A percentile compares a stretch with the other conserved stretches of the same genome.
Evolutionary conservation across 2,888 invertebrate species (phyloP).

Genomic region (Drosophila heteroneura): DNA sequence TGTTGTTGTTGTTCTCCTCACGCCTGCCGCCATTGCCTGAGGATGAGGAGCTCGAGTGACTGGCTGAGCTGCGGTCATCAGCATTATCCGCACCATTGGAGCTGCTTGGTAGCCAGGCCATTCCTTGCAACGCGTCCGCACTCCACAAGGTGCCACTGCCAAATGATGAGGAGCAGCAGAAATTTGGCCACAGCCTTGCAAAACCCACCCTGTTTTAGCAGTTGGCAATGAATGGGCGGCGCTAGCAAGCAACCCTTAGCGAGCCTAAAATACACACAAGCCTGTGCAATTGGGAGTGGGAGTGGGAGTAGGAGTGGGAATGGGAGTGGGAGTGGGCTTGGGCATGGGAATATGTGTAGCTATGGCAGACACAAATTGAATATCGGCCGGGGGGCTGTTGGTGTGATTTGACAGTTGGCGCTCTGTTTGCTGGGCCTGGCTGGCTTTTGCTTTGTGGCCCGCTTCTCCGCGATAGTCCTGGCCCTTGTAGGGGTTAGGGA

Average conservation of each 20-base stretch:
- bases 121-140: constrained; percentile 33
- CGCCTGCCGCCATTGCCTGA: constrained; percentile 33
- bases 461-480: neutral
- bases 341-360: neutral
- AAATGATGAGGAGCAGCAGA: constrained; percentile 31
- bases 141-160: constrained; percentile 4
- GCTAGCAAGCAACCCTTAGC: constrained; percentile 34
- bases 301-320: neutral
- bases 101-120: constrained; percentile 73
- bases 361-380: constrained; percentile 36
- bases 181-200: neutral
- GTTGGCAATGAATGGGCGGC: constrained; percentile 6
- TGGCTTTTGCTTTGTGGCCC: neutral
- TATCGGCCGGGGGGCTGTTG: constrained; percentile 38
- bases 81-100: constrained; percentile 64
- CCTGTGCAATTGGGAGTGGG: neutral
- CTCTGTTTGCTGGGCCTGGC: neutral
- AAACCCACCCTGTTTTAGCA: constrained; percentile 14
- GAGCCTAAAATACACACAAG: neutral
- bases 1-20: constrained; percentile 28
- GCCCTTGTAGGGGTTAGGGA: neutral
- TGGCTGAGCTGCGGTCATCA: constrained; percentile 70
- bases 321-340: neutral
- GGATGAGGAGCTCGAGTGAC: constrained; percentile 61
- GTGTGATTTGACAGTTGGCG: neutral